Evolutionary conservation across 2,797 vertebrate species (phyloP).

Genomic region (Sylvia borin): DNA sequence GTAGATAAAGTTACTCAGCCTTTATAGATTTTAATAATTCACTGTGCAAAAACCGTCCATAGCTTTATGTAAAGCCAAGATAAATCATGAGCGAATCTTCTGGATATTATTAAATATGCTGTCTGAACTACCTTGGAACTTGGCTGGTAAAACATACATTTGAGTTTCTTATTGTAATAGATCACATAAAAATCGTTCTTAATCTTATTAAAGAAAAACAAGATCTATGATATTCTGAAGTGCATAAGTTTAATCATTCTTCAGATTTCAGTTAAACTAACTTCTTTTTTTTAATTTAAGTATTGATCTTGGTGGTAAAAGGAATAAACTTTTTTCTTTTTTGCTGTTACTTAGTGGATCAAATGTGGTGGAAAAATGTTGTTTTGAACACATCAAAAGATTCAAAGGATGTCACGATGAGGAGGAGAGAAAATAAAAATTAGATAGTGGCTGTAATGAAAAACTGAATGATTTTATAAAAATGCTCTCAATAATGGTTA

Average conservation of each 20-base stretch:
- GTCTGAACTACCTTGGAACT: neutral
- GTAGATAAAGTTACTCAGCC: neutral
- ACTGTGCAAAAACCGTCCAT: neutral
- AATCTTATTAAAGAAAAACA: neutral
- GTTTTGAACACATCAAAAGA: neutral
- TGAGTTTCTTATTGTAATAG: neutral
- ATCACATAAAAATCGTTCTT: neutral
- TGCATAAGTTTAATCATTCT: neutral
- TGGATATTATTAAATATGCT: neutral
- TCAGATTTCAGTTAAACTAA: neutral
- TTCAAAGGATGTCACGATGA: neutral
- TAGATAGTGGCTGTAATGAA: neutral
- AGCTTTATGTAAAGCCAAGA: neutral
- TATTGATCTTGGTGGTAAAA: neutral
- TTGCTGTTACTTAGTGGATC: neutral
- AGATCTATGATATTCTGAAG: neutral
- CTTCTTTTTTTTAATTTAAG: neutral
- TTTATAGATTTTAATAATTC: constrained; percentile 41
- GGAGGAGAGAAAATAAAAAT: neutral
- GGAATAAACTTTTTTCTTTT: neutral
- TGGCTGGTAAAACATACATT: neutral
- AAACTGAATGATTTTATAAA: neutral
- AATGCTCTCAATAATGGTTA: neutral
- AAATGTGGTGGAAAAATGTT: neutral
- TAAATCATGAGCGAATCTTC: constrained; percentile 20